Conservation (phyloP, 2,888 invertebrate species). For the Lydus trimaculatus region DNA sequence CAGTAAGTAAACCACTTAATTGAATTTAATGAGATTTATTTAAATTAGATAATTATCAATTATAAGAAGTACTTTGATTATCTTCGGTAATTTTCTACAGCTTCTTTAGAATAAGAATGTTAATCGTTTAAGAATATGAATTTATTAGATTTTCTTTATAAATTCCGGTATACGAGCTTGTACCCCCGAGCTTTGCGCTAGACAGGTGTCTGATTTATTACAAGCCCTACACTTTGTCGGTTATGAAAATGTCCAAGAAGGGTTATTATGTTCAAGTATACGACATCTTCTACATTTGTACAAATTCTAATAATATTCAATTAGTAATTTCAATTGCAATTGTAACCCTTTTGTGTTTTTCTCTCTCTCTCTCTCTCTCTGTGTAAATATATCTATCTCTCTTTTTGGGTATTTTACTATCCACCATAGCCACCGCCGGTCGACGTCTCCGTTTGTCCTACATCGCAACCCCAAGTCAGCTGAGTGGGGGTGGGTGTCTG, state of each 20-base stretch:
- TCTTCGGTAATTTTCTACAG: not conserved
- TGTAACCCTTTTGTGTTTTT: slow-evolving; percentile 3
- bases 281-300: no score
- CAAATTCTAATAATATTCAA: not conserved
- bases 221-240: not conserved
- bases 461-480: slow-evolving; percentile 41
- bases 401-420: not conserved
- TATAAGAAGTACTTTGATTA: not conserved
- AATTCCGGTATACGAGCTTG: not conserved
- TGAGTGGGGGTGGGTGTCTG: slow-evolving; percentile 40
- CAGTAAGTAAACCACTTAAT: not conserved
- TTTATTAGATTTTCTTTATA: no score
- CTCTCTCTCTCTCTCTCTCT: no score
- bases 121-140: no score
- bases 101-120: not conserved
- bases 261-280: no score
- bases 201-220: not conserved
- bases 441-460: slow-evolving; percentile 21
- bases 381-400: not conserved
- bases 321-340: not conserved
- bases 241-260: not conserved
- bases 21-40: not conserved
- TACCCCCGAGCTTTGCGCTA: not conserved
- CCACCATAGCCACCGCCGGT: not conserved
- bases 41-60: not conserved